A percentile compares a stretch with the other conserved stretches of the same genome.
Evolutionary conservation across 2,797 vertebrate species (phyloP).

Genomic region (Enteromius paludinosus): DNA sequence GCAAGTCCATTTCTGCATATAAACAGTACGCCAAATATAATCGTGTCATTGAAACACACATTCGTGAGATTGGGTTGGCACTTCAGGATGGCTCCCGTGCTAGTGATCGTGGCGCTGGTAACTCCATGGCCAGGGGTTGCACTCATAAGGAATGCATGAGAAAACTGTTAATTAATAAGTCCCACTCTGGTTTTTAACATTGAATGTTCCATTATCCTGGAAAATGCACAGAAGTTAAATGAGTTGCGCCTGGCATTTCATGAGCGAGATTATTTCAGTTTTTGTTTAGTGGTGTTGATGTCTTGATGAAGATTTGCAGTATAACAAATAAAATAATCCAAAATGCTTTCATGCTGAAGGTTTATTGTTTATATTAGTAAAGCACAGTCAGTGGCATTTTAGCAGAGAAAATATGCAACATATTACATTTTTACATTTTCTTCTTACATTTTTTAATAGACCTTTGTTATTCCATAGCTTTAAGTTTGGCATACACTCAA

Average conservation of each 20-base stretch:
- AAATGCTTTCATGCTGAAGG: neutral
- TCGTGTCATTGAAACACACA: neutral
- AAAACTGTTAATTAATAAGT: neutral
- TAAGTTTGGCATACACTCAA: neutral
- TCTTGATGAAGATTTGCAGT: neutral
- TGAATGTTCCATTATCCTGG: neutral
- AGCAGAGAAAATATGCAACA: neutral
- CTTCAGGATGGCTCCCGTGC: neutral
- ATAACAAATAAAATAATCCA: neutral
- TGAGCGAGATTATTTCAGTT: neutral
- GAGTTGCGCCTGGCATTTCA: neutral
- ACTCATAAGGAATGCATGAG: neutral
- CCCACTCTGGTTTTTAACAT: neutral
- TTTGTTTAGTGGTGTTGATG: neutral
- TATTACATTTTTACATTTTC: neutral
- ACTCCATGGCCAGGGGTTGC: neutral
- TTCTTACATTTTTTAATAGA: neutral
- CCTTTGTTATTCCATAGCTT: neutral
- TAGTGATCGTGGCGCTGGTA: neutral
- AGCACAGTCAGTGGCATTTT: neutral
- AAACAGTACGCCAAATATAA: neutral
- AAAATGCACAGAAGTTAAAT: neutral
- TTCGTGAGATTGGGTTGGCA: neutral
- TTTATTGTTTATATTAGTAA: slow-evolving; percentile 51
- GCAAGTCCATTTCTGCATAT: too few species aligned